phyloP scores from a whole-genome alignment of 2,888 invertebrate genomes.

The Ornithoptera priamus region DNA sequence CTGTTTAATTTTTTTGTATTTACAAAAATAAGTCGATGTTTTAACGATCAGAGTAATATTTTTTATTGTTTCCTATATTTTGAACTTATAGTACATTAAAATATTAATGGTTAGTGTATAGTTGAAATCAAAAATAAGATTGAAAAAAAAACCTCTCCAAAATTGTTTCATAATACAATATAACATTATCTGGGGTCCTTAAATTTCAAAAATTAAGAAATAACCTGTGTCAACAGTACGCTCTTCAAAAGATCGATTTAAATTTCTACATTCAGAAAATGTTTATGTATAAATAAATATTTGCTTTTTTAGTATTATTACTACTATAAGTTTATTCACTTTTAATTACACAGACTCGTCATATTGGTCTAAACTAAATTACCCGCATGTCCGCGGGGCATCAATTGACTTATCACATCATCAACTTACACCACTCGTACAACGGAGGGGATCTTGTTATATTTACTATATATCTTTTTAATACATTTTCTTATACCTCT shows the following conservation, averaged over 20 bases:
- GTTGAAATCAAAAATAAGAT: too few relatives aligned
- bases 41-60: neutral
- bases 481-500: neutral
- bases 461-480: neutral
- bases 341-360: conserved; percentile 41
- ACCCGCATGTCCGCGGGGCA: conserved; percentile 73
- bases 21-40: neutral
- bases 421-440: conserved; percentile 29
- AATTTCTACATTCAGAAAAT: neutral
- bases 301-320: neutral
- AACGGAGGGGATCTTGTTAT: conserved; percentile 28
- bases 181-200: too few relatives aligned
- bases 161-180: too few relatives aligned
- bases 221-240: too few relatives aligned
- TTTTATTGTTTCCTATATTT: too few relatives aligned
- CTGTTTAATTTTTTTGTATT: neutral
- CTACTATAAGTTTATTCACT: conserved; percentile 39
- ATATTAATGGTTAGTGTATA: too few relatives aligned
- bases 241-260: too few relatives aligned
- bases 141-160: too few relatives aligned
- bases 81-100: too few relatives aligned
- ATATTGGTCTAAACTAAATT: conserved; percentile 57
- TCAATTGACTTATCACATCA: conserved; percentile 69
- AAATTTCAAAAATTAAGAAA: too few relatives aligned
- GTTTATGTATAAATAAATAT: neutral